A percentile compares a stretch with the other conserved stretches of the same genome.
Conservation (phyloP, 2,888 invertebrate genomes). For the Drosophila pullipes region DNA sequence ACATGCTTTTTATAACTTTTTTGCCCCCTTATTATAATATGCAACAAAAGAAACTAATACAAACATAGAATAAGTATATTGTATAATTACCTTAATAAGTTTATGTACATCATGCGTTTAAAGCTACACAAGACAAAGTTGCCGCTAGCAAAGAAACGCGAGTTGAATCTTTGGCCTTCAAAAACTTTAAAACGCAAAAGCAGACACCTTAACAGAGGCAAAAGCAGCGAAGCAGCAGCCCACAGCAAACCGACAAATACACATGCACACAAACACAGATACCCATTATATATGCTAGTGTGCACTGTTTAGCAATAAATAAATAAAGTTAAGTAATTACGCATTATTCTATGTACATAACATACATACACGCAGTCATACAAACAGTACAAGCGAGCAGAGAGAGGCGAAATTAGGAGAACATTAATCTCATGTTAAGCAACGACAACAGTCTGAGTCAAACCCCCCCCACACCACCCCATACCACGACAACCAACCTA, state of each 20-base stretch:
- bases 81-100: not conserved
- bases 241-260: constrained; percentile 34
- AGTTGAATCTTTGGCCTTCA: constrained; percentile 74
- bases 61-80: not conserved
- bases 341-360: constrained; percentile 27
- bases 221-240: constrained; percentile 27
- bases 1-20: constrained; percentile 40
- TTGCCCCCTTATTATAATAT: constrained; percentile 1
- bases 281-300: constrained; percentile 19
- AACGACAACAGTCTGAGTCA: not conserved
- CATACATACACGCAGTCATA: constrained; percentile 22
- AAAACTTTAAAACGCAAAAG: constrained; percentile 67
- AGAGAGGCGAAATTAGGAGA: constrained; percentile 21
- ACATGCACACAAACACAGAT: constrained; percentile 9
- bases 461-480: not conserved
- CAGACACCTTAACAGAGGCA: constrained; percentile 37
- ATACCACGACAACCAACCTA: not conserved
- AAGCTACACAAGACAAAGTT: constrained; percentile 29
- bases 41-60: not conserved
- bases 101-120: not conserved
- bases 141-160: constrained; percentile 13
- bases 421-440: constrained; percentile 12
- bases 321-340: constrained; percentile 53
- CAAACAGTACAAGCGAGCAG: constrained; percentile 1
- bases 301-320: constrained; percentile 29